Conservation (phyloP, 1,140 invertebrate genomes). For the Meloidogyne hapla region DNA sequence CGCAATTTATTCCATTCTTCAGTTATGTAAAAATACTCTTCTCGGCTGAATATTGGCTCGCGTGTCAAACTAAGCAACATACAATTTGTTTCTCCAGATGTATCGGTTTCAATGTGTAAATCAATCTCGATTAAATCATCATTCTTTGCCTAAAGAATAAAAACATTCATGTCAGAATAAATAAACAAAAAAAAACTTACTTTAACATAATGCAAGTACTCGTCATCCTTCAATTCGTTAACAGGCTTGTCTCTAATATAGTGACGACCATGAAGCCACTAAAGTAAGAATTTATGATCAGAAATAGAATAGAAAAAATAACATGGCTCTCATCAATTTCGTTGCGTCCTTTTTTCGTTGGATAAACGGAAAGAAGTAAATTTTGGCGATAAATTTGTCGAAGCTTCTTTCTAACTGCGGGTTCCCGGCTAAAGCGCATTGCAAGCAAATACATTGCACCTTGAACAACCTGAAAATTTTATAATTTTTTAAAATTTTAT, state of each 20-base stretch:
- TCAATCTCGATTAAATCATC: conserved; percentile 45
- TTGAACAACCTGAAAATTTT: conserved; percentile 66
- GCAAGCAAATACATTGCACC: conserved; percentile 91
- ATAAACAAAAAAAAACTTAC: conserved; percentile 22
- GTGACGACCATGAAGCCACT: conserved; percentile 75
- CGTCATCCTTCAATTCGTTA: conserved; percentile 80
- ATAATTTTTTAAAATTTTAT: conserved; percentile 56
- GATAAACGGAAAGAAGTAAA: conserved; percentile 77
- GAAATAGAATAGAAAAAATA: background rate
- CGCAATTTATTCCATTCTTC: conserved; percentile 95
- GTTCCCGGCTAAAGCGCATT: conserved; percentile 85
- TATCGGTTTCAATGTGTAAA: conserved; percentile 37
- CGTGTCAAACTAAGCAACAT: conserved; percentile 16
- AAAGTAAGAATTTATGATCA: background rate
- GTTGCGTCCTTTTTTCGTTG: conserved; percentile 73
- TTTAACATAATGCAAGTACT: conserved; percentile 74
- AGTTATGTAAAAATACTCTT: conserved; percentile 64
- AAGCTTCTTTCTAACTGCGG: conserved; percentile 77
- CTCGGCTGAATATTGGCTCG: conserved; percentile 28
- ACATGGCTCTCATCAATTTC: conserved; percentile 76
- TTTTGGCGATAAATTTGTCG: conserved; percentile 86
- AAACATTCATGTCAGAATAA: background rate
- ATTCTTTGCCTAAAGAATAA: conserved; percentile 68
- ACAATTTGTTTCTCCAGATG: background rate
- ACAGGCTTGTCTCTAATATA: conserved; percentile 94